Evolutionary conservation across 2,113 vertebrate species (phyloP).

Genomic region (Pantherophis guttatus): DNA sequence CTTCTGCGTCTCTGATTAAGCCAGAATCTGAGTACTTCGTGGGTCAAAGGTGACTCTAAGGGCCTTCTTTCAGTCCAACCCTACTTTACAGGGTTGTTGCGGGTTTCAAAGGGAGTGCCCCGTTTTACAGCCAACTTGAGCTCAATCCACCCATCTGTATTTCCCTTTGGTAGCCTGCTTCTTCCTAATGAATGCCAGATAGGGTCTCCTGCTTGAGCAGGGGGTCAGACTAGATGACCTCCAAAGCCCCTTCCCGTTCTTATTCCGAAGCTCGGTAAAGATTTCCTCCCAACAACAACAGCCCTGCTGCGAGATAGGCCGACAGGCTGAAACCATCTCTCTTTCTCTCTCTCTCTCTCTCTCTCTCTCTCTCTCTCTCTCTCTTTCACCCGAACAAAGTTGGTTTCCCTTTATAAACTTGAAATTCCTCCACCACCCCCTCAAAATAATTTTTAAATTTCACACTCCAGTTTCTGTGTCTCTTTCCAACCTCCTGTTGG

Average conservation of each 20-base stretch:
- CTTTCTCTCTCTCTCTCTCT: too few species aligned
- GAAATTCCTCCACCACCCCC: not conserved
- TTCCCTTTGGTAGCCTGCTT: not conserved
- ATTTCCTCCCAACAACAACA: not conserved
- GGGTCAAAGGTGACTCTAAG: not conserved
- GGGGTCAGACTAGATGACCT: too few species aligned
- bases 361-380: too few species aligned
- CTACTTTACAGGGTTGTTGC: not conserved
- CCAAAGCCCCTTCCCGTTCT: too few species aligned
- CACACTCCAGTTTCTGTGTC: not conserved
- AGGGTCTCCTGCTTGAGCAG: too few species aligned
- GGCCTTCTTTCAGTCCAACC: not conserved
- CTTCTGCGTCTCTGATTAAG: not conserved
- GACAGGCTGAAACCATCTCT: not conserved
- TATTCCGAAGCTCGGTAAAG: not conserved
- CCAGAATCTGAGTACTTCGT: not conserved
- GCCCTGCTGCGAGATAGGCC: not conserved
- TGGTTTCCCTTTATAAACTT: not conserved
- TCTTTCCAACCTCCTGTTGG: not conserved
- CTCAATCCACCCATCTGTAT: not conserved
- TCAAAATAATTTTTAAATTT: not conserved
- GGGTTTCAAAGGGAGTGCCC: not conserved
- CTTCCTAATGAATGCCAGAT: not conserved
- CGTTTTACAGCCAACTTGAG: not conserved
- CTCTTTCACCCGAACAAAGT: not conserved